phyloP scores from a whole-genome alignment of 2,797 vertebrate genomes.

The Protonibea diacanthus region DNA sequence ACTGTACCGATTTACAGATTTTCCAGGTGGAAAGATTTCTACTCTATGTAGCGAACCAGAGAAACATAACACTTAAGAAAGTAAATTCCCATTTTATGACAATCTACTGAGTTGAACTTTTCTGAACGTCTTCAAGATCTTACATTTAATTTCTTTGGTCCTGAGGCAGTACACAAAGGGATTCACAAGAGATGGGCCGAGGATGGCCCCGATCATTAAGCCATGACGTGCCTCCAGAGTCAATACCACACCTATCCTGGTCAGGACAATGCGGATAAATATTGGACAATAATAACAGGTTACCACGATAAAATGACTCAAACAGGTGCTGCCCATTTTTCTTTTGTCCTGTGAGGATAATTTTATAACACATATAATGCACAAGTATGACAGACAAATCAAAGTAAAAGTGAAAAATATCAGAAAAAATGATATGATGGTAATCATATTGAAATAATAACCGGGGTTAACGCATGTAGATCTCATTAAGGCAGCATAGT shows the following conservation, averaged over 20 bases:
- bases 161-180: constrained; percentile 52
- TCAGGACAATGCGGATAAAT: constrained; percentile 20
- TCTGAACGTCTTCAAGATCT: constrained; percentile 16
- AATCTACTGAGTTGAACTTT: background rate
- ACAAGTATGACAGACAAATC: constrained; percentile 43
- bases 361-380: constrained; percentile 29
- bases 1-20: too few species aligned
- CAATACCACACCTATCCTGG: constrained; percentile 36
- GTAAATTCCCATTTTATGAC: background rate
- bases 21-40: too few species aligned
- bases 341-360: constrained; percentile 25
- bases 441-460: constrained; percentile 31
- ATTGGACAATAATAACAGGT: constrained; percentile 20
- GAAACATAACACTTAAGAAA: background rate
- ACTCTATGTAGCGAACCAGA: too few species aligned
- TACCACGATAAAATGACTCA: constrained; percentile 53
- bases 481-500: constrained; percentile 25
- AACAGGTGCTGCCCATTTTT: constrained; percentile 44
- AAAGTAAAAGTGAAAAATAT: constrained; percentile 27
- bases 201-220: constrained; percentile 1
- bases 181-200: constrained; percentile 46
- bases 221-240: constrained; percentile 18
- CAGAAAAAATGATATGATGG: constrained; percentile 5
- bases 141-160: constrained; percentile 49
- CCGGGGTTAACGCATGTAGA: constrained; percentile 25